Evolutionary conservation across 2,113 vertebrate species (phyloP).

Genomic region (Lichenostomus cassidix): DNA sequence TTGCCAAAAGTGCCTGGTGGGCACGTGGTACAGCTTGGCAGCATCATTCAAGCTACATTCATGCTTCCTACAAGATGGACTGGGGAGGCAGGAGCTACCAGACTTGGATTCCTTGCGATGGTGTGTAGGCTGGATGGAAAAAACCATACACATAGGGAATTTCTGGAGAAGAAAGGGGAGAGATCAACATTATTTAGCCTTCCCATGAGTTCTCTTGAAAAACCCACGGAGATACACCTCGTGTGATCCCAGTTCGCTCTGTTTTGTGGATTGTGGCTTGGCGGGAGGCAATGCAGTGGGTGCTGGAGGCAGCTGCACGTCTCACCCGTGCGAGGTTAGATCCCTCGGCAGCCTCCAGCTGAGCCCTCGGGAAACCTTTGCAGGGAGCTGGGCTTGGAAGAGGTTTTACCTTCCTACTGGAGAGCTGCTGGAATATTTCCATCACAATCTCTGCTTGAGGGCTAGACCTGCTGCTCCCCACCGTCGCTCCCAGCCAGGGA

Average conservation of each 20-base stretch:
- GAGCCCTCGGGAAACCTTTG: neutral
- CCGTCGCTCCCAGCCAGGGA: rapidly evolving
- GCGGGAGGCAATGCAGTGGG: neutral
- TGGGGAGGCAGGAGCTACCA: neutral
- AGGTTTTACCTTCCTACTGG: neutral
- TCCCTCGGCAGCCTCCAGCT: neutral
- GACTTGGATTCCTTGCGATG: rapidly evolving
- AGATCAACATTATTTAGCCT: neutral
- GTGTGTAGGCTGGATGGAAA: neutral
- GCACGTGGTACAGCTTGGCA: neutral
- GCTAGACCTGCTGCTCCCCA: neutral
- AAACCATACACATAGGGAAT: neutral
- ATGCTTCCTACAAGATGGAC: neutral
- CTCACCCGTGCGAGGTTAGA: rapidly evolving
- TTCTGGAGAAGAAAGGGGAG: neutral
- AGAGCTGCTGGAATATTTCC: neutral
- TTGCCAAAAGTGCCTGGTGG: neutral
- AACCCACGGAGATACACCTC: rapidly evolving
- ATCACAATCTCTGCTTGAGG: neutral
- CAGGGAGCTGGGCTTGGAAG: neutral
- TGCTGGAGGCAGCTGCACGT: neutral
- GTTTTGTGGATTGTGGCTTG: neutral
- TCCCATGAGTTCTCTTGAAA: neutral
- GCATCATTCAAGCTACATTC: neutral
- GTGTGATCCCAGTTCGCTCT: neutral